Conservation (phyloP, 2,113 vertebrate genomes). For the Copsychus sechellarum region DNA sequence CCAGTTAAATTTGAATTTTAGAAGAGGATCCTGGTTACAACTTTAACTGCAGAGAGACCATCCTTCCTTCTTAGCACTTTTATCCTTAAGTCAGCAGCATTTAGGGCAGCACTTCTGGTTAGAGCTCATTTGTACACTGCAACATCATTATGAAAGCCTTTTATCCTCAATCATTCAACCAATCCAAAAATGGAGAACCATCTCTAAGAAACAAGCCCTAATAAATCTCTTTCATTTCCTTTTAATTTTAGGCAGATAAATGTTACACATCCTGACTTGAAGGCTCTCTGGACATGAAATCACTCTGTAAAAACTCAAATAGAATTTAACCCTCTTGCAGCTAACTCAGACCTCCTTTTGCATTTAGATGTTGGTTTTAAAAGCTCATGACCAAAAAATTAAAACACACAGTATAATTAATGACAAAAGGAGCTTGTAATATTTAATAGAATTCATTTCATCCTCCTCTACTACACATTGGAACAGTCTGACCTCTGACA, state of each 20-base stretch:
- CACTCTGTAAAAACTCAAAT: background rate
- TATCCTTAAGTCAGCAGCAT: slow-evolving; percentile 56
- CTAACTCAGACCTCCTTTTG: background rate
- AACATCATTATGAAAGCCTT: slow-evolving; percentile 41
- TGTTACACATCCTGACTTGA: slow-evolving; percentile 24
- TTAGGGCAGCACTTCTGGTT: slow-evolving; percentile 47
- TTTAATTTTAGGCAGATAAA: slow-evolving; percentile 68
- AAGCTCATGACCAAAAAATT: background rate
- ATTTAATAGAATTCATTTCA: background rate
- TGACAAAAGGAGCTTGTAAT: background rate
- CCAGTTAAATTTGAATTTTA: background rate
- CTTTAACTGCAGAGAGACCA: background rate
- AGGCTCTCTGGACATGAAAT: slow-evolving; percentile 37
- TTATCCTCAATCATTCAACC: slow-evolving; percentile 50
- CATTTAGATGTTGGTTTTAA: background rate
- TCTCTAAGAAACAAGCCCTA: slow-evolving; percentile 61
- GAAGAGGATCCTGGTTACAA: background rate
- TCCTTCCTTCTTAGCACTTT: background rate
- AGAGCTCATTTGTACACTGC: slow-evolving; percentile 47
- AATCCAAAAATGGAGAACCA: slow-evolving; percentile 18
- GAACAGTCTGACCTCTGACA: background rate
- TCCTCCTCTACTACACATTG: background rate
- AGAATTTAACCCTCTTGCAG: slow-evolving; percentile 34
- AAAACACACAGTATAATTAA: background rate
- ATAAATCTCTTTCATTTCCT: slow-evolving; percentile 64